phyloP scores from a whole-genome alignment of 2,888 invertebrate genomes.

The Phyto melanocephala region DNA sequence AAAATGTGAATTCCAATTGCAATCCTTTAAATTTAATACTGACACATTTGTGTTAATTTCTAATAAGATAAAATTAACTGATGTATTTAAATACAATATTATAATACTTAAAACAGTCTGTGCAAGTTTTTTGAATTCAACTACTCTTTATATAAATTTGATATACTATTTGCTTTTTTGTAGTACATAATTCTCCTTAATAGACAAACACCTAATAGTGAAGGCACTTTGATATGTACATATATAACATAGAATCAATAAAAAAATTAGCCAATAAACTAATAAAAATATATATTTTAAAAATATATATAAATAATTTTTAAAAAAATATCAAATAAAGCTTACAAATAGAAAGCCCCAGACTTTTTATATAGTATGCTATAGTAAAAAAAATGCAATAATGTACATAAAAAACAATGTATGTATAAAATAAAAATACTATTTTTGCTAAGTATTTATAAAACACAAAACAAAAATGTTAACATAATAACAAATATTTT shows the following conservation, averaged over 20 bases:
- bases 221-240: too few species aligned
- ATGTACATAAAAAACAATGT: conserved; percentile 35
- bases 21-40: too few species aligned
- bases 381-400: conserved; percentile 59
- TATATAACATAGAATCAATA: conserved; percentile 21
- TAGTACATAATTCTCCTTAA: conserved; percentile 19
- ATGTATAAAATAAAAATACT: conserved; percentile 45
- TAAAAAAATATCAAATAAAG: conserved; percentile 18
- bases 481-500: conserved; percentile 45
- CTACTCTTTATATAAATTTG: too few species aligned
- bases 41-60: too few species aligned
- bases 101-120: too few species aligned
- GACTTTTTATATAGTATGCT: conserved; percentile 47
- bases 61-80: too few species aligned
- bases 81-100: too few species aligned
- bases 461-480: conserved; percentile 18
- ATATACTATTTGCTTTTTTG: neutral
- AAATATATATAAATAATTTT: conserved; percentile 37
- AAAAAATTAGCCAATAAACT: conserved; percentile 45
- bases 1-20: too few species aligned
- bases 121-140: too few species aligned
- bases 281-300: conserved; percentile 38
- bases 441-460: conserved; percentile 65
- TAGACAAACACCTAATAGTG: conserved; percentile 12
- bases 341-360: conserved; percentile 33